Conservation (phyloP, 2,888 invertebrate species). For the Dione vanillae region DNA sequence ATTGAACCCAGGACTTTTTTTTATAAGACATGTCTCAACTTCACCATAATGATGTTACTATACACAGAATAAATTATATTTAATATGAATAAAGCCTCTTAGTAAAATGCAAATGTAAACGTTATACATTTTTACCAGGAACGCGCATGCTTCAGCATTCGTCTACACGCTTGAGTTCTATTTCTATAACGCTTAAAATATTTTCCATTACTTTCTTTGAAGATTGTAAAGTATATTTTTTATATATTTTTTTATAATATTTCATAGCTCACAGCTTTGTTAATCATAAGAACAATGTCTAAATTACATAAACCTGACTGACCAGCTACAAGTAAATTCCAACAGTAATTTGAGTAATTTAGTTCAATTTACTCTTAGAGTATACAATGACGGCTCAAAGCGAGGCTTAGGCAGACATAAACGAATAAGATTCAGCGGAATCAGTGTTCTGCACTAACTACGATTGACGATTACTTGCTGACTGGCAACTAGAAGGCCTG, state of each 20-base stretch:
- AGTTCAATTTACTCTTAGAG: constrained; percentile 23
- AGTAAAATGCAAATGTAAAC: neutral
- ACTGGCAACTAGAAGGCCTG: constrained; percentile 16
- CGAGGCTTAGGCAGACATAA: constrained; percentile 19
- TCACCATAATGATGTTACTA: neutral
- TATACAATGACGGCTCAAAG: constrained; percentile 32
- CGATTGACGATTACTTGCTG: constrained; percentile 27
- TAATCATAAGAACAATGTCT: too few relatives aligned
- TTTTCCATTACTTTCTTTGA: constrained; percentile 35
- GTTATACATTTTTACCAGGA: constrained; percentile 24
- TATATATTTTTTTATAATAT: too few relatives aligned
- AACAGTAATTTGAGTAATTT: constrained; percentile 16
- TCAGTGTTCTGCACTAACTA: constrained; percentile 26
- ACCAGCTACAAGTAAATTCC: neutral
- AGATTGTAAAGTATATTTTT: constrained; percentile 13
- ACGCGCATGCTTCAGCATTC: constrained; percentile 13
- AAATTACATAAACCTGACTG: neutral
- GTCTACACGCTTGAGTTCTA: constrained; percentile 29
- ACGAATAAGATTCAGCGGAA: constrained; percentile 32
- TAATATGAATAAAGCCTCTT: neutral
- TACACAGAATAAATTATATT: neutral
- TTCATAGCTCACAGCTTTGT: too few relatives aligned
- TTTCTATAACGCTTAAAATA: constrained; percentile 13
- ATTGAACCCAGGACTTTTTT: too few relatives aligned
- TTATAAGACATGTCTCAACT: too few relatives aligned